Evolutionary conservation across 1,140 invertebrate species (phyloP).

Genomic region (Mesaphorura yosii): DNA sequence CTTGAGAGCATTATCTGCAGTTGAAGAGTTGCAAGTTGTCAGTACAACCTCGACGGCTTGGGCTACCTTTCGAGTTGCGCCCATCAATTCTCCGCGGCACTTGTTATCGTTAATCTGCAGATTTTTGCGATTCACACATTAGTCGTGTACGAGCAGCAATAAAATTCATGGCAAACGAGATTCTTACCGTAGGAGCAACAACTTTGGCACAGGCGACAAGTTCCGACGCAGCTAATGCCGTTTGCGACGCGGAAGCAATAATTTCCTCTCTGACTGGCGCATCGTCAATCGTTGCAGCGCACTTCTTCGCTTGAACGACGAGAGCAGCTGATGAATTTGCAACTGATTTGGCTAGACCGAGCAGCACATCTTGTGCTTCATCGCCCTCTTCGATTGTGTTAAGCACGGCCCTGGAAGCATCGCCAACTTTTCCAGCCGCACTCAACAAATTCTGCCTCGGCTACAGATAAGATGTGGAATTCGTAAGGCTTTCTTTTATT

Average conservation of each 20-base stretch:
- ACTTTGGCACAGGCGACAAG: conserved; percentile 77
- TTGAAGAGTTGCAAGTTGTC: conserved; percentile 63
- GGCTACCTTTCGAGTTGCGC: conserved; percentile 83
- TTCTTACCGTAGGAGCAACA: conserved; percentile 46
- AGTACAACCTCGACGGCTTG: conserved; percentile 84
- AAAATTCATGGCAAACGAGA: background rate
- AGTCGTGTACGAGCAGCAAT: background rate
- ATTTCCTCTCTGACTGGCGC: conserved; percentile 56
- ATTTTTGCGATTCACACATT: background rate
- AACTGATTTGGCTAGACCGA: conserved; percentile 85
- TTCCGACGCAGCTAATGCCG: conserved; percentile 92
- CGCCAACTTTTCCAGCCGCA: conserved; percentile 87
- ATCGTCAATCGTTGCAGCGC: conserved; percentile 69
- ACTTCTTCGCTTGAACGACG: conserved; percentile 86
- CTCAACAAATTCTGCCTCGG: conserved; percentile 82
- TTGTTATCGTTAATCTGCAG: conserved; percentile 44
- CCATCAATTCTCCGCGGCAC: conserved; percentile 86
- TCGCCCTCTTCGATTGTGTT: conserved; percentile 87
- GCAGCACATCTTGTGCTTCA: conserved; percentile 69
- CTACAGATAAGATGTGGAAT: conserved; percentile 41
- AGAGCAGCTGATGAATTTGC: conserved; percentile 92
- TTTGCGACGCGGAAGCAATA: conserved; percentile 88
- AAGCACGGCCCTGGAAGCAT: conserved; percentile 88
- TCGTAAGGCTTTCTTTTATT: no score
- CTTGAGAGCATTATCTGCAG: conserved; percentile 49